Base-by-base conservation (phyloP, 2,797 vertebrate species). In the Melanotaenia trifasciata region DNA sequence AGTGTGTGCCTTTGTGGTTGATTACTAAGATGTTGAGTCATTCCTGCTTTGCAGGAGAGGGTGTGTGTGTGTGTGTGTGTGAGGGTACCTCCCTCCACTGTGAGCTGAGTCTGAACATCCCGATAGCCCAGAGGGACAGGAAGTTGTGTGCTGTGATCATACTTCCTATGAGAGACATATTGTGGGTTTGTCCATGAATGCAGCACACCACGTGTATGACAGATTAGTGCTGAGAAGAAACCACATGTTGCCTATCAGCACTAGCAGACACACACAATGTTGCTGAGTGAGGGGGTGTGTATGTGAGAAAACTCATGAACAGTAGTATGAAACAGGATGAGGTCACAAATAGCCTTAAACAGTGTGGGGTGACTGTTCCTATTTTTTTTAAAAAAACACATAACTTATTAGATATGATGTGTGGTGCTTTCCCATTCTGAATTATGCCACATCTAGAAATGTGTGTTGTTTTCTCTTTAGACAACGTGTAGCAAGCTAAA, bases 171-270 rank as follows among this genome's bases (percentile, higher is more conserved):
- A 72, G 64, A 72, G 78, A 78, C 77, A 73, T 67, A 67, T 74
- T 86, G 76, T 43, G 71, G 84, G 82, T 79, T 85, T 75, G 74
- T 78, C 70, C 38, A 62, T 22, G 66, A 80, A 69, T 32, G 68
- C 64, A 9, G 66, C 33, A 33, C 64, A 43, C 63, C 59, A 73
- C 57, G n/a, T 73, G 77, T 72, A 70, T 22, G 62, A 64, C 74
- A 84, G 91, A 93, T 94, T 92, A 94, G 79, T 72, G 64, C 66
- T 68, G 74, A 78, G 64, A 71, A 82, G 67, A 85, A 92, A 91
- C 87, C 79, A 72, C 90, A 90, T 61, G 84, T 67, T 74, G 81
- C 75, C 73, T 92, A 92, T 93, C 93, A 84, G 75, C 64, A 54
- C 45, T 5, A 67, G 63, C 92, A 93, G 90, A 83, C 79, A 70